phyloP scores from a whole-genome alignment of 2,888 invertebrate species.

The Rhyacophila evoluta region DNA sequence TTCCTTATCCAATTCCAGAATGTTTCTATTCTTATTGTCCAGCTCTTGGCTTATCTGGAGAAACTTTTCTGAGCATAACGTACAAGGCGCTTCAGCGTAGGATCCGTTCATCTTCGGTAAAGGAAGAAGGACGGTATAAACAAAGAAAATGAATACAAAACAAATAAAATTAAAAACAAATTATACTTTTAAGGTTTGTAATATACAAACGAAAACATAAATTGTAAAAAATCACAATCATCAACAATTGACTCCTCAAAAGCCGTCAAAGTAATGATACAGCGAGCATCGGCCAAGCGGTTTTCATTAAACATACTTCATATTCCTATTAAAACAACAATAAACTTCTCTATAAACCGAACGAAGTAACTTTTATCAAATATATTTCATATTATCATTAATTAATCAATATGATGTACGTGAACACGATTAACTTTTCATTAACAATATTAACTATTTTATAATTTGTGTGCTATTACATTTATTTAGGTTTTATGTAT shows the following conservation, averaged over 20 bases:
- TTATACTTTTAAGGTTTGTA: constrained; percentile 23
- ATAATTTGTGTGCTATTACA: constrained; percentile 55
- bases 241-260: constrained; percentile 10
- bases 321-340: constrained; percentile 23
- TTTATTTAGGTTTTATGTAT: constrained; percentile 43
- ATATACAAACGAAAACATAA: constrained; percentile 22
- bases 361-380: constrained; percentile 28
- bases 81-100: constrained; percentile 36
- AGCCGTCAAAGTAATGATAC: background rate
- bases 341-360: constrained; percentile 28
- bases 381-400: constrained; percentile 27
- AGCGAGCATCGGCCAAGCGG: constrained; percentile 21
- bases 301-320: background rate
- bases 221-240: constrained; percentile 19
- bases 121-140: constrained; percentile 34
- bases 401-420: constrained; percentile 47
- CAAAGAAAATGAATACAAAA: constrained; percentile 38
- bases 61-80: constrained; percentile 38
- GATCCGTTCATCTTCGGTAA: constrained; percentile 35
- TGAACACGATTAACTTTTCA: constrained; percentile 55
- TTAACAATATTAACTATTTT: constrained; percentile 49
- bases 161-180: constrained; percentile 40
- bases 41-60: constrained; percentile 45
- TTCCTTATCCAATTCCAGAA: constrained; percentile 50
- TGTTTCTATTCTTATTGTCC: constrained; percentile 54